Percentiles rank a stretch among this genome's conserved stretches.
Conservation (phyloP, 2,113 vertebrate genomes). For the Pardalotus punctatus region DNA sequence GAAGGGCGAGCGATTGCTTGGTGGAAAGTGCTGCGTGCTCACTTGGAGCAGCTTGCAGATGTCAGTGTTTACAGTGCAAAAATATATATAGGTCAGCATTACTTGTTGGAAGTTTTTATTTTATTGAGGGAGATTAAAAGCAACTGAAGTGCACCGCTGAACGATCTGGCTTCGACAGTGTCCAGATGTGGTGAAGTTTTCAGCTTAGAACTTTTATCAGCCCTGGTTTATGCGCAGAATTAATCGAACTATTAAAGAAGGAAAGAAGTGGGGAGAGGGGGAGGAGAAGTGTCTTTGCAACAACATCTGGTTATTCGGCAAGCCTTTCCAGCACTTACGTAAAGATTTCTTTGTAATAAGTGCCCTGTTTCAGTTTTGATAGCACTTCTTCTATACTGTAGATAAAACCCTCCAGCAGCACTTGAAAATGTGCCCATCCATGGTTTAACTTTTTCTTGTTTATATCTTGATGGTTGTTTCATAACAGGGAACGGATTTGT, state of each 20-base stretch:
- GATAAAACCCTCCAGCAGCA: constrained; percentile 37
- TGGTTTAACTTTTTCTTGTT: constrained; percentile 45
- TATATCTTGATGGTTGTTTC: constrained; percentile 53
- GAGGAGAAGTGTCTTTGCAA: constrained; percentile 44
- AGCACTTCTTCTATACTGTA: constrained; percentile 28
- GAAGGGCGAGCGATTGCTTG: background rate
- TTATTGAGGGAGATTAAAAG: constrained; percentile 26
- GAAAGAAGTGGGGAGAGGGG: constrained; percentile 30
- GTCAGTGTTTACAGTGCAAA: constrained; percentile 51
- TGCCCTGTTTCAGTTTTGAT: constrained; percentile 50
- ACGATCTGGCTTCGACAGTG: background rate
- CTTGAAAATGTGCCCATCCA: constrained; percentile 11
- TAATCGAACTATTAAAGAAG: constrained; percentile 45
- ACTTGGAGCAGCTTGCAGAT: constrained; percentile 30
- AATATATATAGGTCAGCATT: constrained; percentile 41
- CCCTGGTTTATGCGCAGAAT: background rate
- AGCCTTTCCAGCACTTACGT: constrained; percentile 40
- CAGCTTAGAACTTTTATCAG: constrained; percentile 29
- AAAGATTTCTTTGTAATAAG: constrained; percentile 54
- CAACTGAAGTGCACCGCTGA: background rate
- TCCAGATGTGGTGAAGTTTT: constrained; percentile 55
- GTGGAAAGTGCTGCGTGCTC: background rate
- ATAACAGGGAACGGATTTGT: constrained; percentile 41
- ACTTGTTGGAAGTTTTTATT: constrained; percentile 33
- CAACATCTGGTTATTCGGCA: constrained; percentile 53